Base-by-base conservation (phyloP, 2,113 vertebrate species). In the Eretmochelys imbricata region DNA sequence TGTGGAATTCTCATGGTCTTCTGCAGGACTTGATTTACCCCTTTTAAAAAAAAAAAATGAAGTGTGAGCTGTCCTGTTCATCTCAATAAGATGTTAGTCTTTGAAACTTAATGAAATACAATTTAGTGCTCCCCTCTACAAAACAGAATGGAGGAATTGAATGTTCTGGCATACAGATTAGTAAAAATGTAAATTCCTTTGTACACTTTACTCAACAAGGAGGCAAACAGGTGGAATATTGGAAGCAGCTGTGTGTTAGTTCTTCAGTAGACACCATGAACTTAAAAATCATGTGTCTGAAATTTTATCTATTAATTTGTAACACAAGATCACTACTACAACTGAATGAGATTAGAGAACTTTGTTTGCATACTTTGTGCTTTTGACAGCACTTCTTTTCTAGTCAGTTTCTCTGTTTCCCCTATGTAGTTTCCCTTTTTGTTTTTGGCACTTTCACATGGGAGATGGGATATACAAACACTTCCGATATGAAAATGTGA, bases 71-170 rank as follows among this genome's bases (percentile, higher is more conserved):
- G n/a, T 35, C 84, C 19, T 84, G 24, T 48, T 82, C 42, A 78
- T 29, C 54, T 85, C 17, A n/a, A 1, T 83, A 65, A 81, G 25
- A 85, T 80, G 72, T 22, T 54, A 82, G 57, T 6, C 1, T 48
- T 1, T 51, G 42, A 86, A 65, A 46, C 4, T 38, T 29, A 38
- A 51, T 82, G 17, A 53, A 0, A 91, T 88, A 82, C 27, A 50
- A 82, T 92, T 51, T 82, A 82, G 62, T 93, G 80, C 54, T 46
- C 93, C 69, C 89, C 38, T 82, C 49, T 24, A 46, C 59, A 82
- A 38, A 94, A 80, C 17, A 82, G 31, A 80, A 20, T 2, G 59
- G 85, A 78, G 75, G 46, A 25, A 29, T 12, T 27, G 42, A 48
- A 48, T 46, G 11, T 48, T 46, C 11, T 25, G 38, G 11, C 42